Percentiles rank a stretch among this genome's conserved stretches.
phyloP scores from a whole-genome alignment of 2,797 vertebrate species.

The Clarias pachynema region DNA sequence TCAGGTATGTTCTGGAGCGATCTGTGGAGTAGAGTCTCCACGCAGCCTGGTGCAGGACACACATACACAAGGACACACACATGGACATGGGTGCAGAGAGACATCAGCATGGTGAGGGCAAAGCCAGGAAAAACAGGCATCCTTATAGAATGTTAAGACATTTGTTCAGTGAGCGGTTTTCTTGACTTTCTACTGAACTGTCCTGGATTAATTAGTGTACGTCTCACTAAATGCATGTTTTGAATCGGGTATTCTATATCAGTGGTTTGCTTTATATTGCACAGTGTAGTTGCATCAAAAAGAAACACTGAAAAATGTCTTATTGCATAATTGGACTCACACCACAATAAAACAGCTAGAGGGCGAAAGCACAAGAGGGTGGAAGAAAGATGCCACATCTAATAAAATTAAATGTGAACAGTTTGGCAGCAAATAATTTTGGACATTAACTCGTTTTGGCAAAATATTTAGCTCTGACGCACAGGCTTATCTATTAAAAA shows the following conservation, averaged over 20 bases:
- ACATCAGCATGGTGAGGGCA: slow-evolving; percentile 61
- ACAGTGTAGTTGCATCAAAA: slow-evolving; percentile 3
- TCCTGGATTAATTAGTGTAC: not conserved
- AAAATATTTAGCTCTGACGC: no score
- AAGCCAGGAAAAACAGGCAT: slow-evolving; percentile 44
- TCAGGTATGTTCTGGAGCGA: slow-evolving; percentile 78
- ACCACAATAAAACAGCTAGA: slow-evolving; percentile 46
- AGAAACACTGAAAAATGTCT: slow-evolving; percentile 53
- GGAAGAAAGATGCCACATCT: slow-evolving; percentile 25
- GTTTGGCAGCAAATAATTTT: no score
- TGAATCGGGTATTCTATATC: not conserved
- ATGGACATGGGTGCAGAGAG: slow-evolving; percentile 70
- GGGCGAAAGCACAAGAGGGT: slow-evolving; percentile 26
- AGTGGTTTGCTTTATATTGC: not conserved
- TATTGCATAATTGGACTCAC: slow-evolving; percentile 31
- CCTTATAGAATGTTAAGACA: slow-evolving; percentile 46
- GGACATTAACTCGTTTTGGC: no score
- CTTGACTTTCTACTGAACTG: not conserved
- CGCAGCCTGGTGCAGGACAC: slow-evolving; percentile 79
- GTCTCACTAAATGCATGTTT: not conserved
- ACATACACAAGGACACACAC: slow-evolving; percentile 55
- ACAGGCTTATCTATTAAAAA: no score
- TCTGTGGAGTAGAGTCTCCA: slow-evolving; percentile 86
- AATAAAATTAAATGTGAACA: not conserved
- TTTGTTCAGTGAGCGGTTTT: slow-evolving; percentile 48